Evolutionary conservation across 1,140 invertebrate species (phyloP).

Genomic region (Apis florea): DNA sequence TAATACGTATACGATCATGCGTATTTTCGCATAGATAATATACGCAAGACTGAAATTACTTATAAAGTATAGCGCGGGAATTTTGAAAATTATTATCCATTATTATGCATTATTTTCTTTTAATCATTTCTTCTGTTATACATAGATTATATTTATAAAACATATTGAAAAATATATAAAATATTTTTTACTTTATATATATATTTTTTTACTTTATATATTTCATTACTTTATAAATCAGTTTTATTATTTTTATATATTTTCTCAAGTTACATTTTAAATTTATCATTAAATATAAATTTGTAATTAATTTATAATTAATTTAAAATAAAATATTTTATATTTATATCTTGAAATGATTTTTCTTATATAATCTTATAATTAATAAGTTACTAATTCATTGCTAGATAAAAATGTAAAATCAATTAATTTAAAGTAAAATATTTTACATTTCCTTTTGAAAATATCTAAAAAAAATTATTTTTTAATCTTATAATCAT

Average conservation of each 20-base stretch:
- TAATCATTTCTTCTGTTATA: too few relatives aligned
- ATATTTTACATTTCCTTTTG: neutral
- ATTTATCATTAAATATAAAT: neutral
- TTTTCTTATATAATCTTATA: neutral
- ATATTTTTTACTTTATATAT: too few relatives aligned
- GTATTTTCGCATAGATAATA: neutral
- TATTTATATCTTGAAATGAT: neutral
- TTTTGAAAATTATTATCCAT: neutral
- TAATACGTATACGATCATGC: conserved; percentile 30
- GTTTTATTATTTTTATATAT: neutral
- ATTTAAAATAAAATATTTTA: neutral
- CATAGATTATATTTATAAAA: too few relatives aligned
- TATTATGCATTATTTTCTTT: neutral
- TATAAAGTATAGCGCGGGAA: neutral
- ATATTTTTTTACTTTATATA: neutral
- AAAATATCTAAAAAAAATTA: neutral
- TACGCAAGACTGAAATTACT: conserved; percentile 2
- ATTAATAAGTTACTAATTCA: neutral
- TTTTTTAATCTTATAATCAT: neutral
- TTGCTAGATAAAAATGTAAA: neutral
- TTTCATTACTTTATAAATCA: neutral
- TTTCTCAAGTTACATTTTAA: neutral
- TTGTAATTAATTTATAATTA: neutral
- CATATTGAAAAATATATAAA: too few relatives aligned
- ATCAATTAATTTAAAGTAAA: neutral